phyloP scores from a whole-genome alignment of 2,888 invertebrate species.

The Thymelicus lineola region DNA sequence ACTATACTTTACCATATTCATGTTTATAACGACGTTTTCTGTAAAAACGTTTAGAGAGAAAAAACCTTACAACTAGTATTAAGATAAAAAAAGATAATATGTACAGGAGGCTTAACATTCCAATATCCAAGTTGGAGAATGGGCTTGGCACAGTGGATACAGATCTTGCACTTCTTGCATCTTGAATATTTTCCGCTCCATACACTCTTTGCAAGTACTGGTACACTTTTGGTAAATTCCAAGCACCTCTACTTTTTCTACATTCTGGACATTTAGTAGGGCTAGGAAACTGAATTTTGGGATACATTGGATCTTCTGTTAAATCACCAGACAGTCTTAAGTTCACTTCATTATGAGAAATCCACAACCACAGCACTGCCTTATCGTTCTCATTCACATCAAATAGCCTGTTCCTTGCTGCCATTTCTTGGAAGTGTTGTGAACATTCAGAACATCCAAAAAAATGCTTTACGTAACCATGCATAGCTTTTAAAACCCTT shows the following conservation, averaged over 20 bases:
- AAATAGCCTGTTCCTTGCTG: conserved; percentile 88
- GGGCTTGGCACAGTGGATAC: conserved; percentile 69
- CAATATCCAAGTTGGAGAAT: conserved; percentile 89
- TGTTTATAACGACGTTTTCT: conserved; percentile 90
- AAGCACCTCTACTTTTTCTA: conserved; percentile 81
- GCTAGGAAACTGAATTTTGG: conserved; percentile 95
- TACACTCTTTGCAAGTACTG: conserved; percentile 85
- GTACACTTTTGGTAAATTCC: conserved; percentile 87
- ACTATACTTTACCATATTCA: conserved; percentile 89
- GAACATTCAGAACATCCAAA: conserved; percentile 97
- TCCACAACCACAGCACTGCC: conserved; percentile 96
- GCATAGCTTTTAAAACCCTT: conserved; percentile 92
- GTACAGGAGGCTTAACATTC: conserved; percentile 91
- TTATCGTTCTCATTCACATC: conserved; percentile 90
- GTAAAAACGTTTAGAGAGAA: conserved; percentile 88
- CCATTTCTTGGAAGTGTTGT: conserved; percentile 95
- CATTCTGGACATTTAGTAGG: conserved; percentile 88
- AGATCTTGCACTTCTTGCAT: conserved; percentile 52
- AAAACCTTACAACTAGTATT: conserved; percentile 90
- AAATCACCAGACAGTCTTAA: conserved; percentile 92
- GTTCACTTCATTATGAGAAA: conserved; percentile 97
- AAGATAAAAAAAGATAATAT: conserved; percentile 90
- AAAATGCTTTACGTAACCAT: conserved; percentile 95
- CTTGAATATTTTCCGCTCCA: conserved; percentile 62
- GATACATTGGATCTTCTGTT: conserved; percentile 95